Conservation (phyloP, 2,113 vertebrate species). For the Nettapus auritus region DNA sequence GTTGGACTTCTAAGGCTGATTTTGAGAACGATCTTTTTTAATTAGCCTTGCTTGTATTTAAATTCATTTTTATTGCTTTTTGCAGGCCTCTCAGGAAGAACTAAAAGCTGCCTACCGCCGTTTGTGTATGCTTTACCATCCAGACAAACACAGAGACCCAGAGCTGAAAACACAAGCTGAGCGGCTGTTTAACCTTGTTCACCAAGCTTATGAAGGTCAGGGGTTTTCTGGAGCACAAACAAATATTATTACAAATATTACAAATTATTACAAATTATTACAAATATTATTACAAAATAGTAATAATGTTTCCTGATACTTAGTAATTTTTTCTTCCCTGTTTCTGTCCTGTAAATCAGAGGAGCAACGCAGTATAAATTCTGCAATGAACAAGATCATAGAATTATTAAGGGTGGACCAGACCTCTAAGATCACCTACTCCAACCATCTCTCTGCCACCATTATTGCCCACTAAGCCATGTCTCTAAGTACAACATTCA, state of each 20-base stretch:
- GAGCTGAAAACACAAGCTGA: conserved; percentile 94
- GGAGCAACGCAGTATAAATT: not conserved
- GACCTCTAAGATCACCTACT: too few relatives aligned
- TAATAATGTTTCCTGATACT: not conserved
- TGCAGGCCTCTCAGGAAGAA: conserved; percentile 94
- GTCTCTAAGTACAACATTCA: too few relatives aligned
- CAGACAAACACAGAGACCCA: conserved; percentile 97
- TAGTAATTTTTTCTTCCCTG: not conserved
- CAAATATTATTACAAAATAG: not conserved
- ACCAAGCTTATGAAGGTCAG: conserved; percentile 97
- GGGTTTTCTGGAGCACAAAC: not conserved
- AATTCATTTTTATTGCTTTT: conserved; percentile 10
- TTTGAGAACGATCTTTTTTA: not conserved
- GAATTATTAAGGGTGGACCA: too few relatives aligned
- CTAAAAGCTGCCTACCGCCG: conserved; percentile 94
- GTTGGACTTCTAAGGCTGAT: not conserved
- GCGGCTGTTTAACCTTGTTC: conserved; percentile 93
- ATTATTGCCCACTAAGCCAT: too few relatives aligned
- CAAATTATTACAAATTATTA: too few relatives aligned
- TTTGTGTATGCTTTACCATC: conserved; percentile 97
- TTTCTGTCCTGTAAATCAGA: not conserved
- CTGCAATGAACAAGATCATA: not conserved
- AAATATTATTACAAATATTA: not conserved
- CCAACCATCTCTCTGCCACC: too few relatives aligned
- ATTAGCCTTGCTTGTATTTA: not conserved